phyloP scores from a whole-genome alignment of 2,113 vertebrate genomes.

The Oryctolagus cuniculus region mOryCun1.1 NC_091448.1:38947501-38948000 shows the following conservation, averaged over 20 bases:
- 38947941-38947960: slow-evolving; percentile 53
- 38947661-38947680: slow-evolving; percentile 72
- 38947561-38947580: slow-evolving; percentile 52
- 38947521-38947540: not conserved
- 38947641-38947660: not conserved
- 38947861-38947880: slow-evolving; percentile 12
- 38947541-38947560: slow-evolving; percentile 37
- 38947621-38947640: not conserved
- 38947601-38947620: not conserved
- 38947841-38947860: slow-evolving; percentile 54
- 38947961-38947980: slow-evolving; percentile 31
- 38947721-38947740: not conserved
- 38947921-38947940: slow-evolving; percentile 43
- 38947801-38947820: slow-evolving; percentile 41
- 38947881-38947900: not conserved
- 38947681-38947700: slow-evolving; percentile 66
- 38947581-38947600: slow-evolving; percentile 24
- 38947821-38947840: slow-evolving; percentile 37
- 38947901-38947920: slow-evolving; percentile 44
- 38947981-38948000: not conserved
- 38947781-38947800: slow-evolving; percentile 38
- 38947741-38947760: slow-evolving; percentile 63
- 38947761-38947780: slow-evolving; percentile 38
- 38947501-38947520: slow-evolving; percentile 33
- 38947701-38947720: not conserved